A percentile compares a stretch with the other conserved stretches of the same genome.
Conservation (phyloP, 2,888 invertebrate genomes). For the Tanypteryx hageni region DNA sequence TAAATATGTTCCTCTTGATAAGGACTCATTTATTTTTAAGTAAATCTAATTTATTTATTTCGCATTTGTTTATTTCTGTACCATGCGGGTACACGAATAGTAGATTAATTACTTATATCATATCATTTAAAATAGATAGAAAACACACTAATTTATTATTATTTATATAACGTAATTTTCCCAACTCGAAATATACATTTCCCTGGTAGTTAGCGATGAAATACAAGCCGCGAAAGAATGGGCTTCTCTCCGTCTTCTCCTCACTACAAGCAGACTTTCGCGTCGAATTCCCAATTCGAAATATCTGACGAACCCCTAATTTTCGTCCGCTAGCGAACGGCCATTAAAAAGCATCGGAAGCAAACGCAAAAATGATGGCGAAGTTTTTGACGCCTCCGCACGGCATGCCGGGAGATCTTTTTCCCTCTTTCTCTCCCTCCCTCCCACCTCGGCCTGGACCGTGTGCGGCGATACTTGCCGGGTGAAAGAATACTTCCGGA, state of each 20-base stretch:
- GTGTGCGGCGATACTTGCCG: neutral
- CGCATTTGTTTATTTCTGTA: too few relatives aligned
- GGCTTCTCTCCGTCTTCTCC: neutral
- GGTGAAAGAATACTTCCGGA: constrained; percentile 19
- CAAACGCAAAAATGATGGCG: neutral
- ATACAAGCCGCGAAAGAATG: too few relatives aligned
- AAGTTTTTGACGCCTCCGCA: neutral
- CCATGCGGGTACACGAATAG: too few relatives aligned
- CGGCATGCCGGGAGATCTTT: neutral
- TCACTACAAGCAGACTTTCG: neutral
- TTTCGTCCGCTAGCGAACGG: neutral
- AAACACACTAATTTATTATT: too few relatives aligned
- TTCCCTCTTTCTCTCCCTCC: neutral
- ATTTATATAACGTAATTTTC: too few relatives aligned
- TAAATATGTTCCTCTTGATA: too few relatives aligned
- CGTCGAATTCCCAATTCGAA: neutral
- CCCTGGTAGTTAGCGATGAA: too few relatives aligned
- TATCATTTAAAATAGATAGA: too few relatives aligned
- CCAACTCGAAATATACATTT: too few relatives aligned
- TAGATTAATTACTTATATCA: too few relatives aligned
- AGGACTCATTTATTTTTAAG: too few relatives aligned
- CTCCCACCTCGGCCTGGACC: neutral
- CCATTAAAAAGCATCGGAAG: neutral
- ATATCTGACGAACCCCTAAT: neutral
- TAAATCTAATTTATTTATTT: too few relatives aligned